Evolutionary conservation across 2,888 invertebrate genomes (phyloP), one percentile per base, ranked within the genome.

Genomic region (Oeneis ivallda): DNA sequence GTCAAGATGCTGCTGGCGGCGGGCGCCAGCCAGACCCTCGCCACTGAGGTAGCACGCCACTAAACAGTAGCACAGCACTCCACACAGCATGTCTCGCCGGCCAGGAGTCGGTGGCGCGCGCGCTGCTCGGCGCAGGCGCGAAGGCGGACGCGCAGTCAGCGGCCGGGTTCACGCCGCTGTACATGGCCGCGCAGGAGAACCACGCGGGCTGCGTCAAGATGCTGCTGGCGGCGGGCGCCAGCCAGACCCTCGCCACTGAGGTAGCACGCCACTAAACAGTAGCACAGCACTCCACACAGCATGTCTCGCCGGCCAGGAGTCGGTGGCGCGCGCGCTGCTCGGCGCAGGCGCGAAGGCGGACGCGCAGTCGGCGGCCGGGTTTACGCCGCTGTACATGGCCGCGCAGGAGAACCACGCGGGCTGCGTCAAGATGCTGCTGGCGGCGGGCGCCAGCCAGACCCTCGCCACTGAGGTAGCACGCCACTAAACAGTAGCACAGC

Each of bases 111-210:
- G 97, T 99, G 67, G 98, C 98, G 63, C 95, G 95, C 79, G 94
- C 98, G 78, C 94, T 99, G 73, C 96, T 99, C 59, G 96, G 96
- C 76, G 95, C 96, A 79, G 96, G 97, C 75, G 99, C 99, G 75
- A 96, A 97, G 80, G 97, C 99, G 75, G 99, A 99, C 88, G 97
- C 98, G 13, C 99, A 99, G 85, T 98, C 98, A 1, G 96, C 98
- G 74, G 98, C 98, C 83, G 99, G 99, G 53, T 99, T 99, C 91
- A 99, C 99, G 0, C 99, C 99, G 0, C 93, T 99, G 53, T 99
- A 99, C 85, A 99, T 99, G 99, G 98, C 98, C 4, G 98, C 99
- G 10, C 99, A 98, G 89, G 98, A 98, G 86, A 98, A 98, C 85
- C 98, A 99, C 82, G 98, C 98, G 70, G 94, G 94, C 8, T 98